Conservation (phyloP, 2,113 vertebrate species). For the Micronycteris hirsuta region DNA sequence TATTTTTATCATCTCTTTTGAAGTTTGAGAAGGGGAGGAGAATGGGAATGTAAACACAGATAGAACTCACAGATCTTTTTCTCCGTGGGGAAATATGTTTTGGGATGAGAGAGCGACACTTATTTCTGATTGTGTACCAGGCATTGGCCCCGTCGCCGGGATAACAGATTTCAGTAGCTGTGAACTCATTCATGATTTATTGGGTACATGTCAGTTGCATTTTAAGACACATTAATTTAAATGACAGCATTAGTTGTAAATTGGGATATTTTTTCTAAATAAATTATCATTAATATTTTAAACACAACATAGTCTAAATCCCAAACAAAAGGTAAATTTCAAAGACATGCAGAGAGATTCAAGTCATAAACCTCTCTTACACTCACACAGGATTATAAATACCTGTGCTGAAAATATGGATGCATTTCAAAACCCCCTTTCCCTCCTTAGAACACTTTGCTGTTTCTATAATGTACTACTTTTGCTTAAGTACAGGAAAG, state of each 20-base stretch:
- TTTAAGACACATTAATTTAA: slow-evolving; percentile 34
- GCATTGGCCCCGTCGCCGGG: fast-evolving
- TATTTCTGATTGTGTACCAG: not conserved
- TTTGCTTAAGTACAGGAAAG: not conserved
- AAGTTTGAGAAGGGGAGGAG: not conserved
- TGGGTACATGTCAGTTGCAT: not conserved
- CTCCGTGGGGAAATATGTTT: not conserved
- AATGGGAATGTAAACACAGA: not conserved
- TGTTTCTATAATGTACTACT: not conserved
- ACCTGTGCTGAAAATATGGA: not conserved
- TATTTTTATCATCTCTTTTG: not conserved
- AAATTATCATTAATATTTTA: not conserved
- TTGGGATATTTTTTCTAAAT: slow-evolving; percentile 4
- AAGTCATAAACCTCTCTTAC: not conserved
- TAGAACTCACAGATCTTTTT: not conserved
- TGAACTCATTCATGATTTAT: slow-evolving; percentile 27
- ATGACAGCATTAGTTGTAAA: not conserved
- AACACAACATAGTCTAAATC: not conserved
- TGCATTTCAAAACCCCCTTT: not conserved
- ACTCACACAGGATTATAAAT: not conserved
- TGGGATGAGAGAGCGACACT: not conserved
- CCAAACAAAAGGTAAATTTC: not conserved
- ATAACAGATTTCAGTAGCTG: not conserved
- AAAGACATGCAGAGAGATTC: not conserved
- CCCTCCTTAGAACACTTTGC: not conserved